Evolutionary conservation across 2,888 invertebrate genomes (phyloP).

Genomic region (Lasioglossum lativentre): DNA sequence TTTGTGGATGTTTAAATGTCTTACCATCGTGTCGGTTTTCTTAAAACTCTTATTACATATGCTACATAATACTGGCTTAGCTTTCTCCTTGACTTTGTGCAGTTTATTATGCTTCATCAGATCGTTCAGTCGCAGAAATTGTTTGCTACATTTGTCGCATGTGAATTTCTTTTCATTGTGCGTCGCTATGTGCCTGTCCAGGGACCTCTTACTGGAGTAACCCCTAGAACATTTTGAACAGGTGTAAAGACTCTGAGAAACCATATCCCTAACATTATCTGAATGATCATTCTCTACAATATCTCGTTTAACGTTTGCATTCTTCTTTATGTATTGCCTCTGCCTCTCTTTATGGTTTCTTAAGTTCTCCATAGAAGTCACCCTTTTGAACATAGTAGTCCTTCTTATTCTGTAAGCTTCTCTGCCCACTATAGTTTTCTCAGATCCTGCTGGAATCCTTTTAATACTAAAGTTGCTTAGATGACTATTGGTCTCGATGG

Average conservation of each 20-base stretch:
- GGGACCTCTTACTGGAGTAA: constrained; percentile 69
- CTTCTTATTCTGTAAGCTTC: constrained; percentile 71
- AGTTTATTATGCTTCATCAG: constrained; percentile 67
- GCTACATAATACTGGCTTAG: constrained; percentile 71
- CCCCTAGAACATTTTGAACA: constrained; percentile 71
- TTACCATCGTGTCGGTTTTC: constrained; percentile 78
- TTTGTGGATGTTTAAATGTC: constrained; percentile 79
- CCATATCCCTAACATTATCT: constrained; percentile 31
- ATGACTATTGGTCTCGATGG: constrained; percentile 2
- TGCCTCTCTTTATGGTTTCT: constrained; percentile 77
- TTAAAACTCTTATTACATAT: constrained; percentile 79
- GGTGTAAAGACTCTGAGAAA: constrained; percentile 48
- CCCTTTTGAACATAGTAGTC: constrained; percentile 74
- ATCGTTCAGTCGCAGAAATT: constrained; percentile 68
- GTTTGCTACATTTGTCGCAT: constrained; percentile 72
- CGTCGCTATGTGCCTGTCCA: constrained; percentile 66
- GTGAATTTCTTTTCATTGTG: constrained; percentile 68
- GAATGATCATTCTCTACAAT: constrained; percentile 55
- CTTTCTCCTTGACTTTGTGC: constrained; percentile 68
- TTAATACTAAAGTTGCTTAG: constrained; percentile 32
- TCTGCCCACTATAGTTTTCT: constrained; percentile 52
- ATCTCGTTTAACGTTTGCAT: constrained; percentile 56
- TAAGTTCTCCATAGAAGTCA: constrained; percentile 79
- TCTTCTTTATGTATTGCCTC: constrained; percentile 78
- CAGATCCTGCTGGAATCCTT: constrained; percentile 40